Evolutionary conservation across 2,888 invertebrate species (phyloP).

Genomic region (Eristalinus sepulchralis): DNA sequence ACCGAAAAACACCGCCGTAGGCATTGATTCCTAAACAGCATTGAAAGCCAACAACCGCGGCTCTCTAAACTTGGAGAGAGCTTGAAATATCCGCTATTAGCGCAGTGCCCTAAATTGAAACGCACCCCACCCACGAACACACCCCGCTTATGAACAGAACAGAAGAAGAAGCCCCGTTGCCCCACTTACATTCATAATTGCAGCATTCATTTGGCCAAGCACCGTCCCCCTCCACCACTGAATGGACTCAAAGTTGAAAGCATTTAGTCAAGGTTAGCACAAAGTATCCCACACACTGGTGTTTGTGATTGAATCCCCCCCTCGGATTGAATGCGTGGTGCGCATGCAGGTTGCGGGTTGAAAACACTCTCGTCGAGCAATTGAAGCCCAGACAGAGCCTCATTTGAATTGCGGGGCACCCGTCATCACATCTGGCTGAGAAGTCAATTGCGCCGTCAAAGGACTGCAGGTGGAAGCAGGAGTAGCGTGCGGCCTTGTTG

Average conservation of each 20-base stretch:
- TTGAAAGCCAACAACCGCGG: neutral
- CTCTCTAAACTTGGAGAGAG: neutral
- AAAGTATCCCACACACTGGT: neutral
- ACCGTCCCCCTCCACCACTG: neutral
- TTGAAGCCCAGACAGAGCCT: slow-evolving; percentile 1
- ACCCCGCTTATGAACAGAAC: neutral
- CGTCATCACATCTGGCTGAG: slow-evolving; percentile 11
- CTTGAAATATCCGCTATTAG: neutral
- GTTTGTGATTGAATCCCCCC: slow-evolving; percentile 18
- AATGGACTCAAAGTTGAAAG: neutral
- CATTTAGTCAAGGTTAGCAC: slow-evolving; percentile 30
- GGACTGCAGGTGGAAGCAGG: neutral
- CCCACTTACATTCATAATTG: slow-evolving; percentile 52
- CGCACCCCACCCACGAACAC: slow-evolving; percentile 28
- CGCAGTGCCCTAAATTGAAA: slow-evolving; percentile 61
- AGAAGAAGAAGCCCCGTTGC: slow-evolving; percentile 14
- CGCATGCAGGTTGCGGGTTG: neutral
- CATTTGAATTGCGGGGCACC: slow-evolving; percentile 11
- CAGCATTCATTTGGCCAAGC: slow-evolving; percentile 43
- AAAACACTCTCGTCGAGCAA: slow-evolving; percentile 32
- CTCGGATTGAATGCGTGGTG: slow-evolving; percentile 5
- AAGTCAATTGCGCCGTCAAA: slow-evolving; percentile 60
- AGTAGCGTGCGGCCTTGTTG: slow-evolving; percentile 15
- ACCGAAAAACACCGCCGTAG: too few relatives aligned
- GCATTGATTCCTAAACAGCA: neutral